These are phyloP conservation scores for Ornithorhynchus anatinus DNA, from an alignment of 2,113 vertebrate species.

Conservation along the genomic window DNA sequence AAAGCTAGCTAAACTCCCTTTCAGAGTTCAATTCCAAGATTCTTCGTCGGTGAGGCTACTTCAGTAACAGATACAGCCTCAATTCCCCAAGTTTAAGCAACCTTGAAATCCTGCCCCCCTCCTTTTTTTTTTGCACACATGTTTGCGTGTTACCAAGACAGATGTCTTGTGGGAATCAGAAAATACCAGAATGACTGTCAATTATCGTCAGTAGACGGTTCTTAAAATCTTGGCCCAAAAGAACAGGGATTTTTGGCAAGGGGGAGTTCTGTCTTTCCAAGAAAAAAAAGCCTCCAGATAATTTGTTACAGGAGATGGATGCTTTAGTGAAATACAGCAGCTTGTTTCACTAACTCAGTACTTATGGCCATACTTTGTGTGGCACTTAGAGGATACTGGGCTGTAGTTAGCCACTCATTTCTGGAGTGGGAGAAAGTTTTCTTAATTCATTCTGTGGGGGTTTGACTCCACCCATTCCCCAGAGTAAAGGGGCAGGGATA, in stretches of 20 bases:
- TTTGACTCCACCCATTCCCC: background rate
- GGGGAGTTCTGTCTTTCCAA: background rate
- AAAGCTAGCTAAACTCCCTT: background rate
- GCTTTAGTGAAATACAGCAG: too few relatives aligned
- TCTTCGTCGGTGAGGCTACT: background rate
- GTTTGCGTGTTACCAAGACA: background rate
- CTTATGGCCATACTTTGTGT: too few relatives aligned
- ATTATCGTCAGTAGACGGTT: background rate
- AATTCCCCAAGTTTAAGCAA: rapidly evolving
- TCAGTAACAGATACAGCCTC: background rate
- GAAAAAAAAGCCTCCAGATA: background rate
- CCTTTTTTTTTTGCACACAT: rapidly evolving
- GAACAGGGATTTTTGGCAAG: background rate
- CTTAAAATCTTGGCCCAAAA: background rate
- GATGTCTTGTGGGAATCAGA: background rate
- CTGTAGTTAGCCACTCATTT: too few relatives aligned
- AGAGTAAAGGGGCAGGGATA: background rate
- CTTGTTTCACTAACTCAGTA: too few relatives aligned
- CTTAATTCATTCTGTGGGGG: too few relatives aligned
- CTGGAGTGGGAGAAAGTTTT: too few relatives aligned
- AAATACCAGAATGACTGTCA: rapidly evolving
- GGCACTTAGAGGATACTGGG: too few relatives aligned
- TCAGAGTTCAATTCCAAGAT: background rate
- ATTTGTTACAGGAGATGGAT: too few relatives aligned
- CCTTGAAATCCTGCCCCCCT: background rate